Evolutionary conservation across 2,888 invertebrate genomes (phyloP).

Genomic region (Acrobasis consociella): DNA sequence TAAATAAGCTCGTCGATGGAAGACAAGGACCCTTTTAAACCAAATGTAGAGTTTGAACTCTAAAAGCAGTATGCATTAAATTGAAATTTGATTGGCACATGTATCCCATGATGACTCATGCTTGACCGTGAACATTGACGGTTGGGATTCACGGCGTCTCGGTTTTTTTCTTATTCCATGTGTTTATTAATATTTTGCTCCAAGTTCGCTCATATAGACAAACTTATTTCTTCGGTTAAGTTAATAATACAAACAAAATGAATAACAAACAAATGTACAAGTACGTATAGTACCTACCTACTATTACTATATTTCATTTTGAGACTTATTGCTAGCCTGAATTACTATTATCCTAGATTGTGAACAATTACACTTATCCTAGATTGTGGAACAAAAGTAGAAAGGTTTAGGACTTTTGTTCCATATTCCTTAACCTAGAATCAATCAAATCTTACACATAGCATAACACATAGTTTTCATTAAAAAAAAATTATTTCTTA

Average conservation of each 20-base stretch:
- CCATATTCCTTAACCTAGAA: no score
- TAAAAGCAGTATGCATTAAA: neutral
- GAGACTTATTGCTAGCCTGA: no score
- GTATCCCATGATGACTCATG: slow-evolving; percentile 37
- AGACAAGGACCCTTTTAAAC: slow-evolving; percentile 4
- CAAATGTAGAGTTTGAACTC: neutral
- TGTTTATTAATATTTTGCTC: slow-evolving; percentile 4
- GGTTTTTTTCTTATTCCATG: slow-evolving; percentile 28
- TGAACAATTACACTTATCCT: no score
- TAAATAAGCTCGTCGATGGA: slow-evolving; percentile 21
- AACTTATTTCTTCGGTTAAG: neutral
- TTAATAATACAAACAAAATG: no score
- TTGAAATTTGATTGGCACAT: slow-evolving; percentile 2
- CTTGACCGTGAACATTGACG: slow-evolving; percentile 36
- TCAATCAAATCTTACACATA: no score
- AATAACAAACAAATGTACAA: neutral
- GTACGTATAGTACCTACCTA: neutral
- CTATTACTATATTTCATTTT: no score
- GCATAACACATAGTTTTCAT: no score
- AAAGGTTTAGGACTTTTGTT: no score
- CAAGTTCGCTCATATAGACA: neutral
- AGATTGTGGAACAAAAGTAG: no score
- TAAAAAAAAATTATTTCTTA: no score
- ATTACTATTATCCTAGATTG: no score
- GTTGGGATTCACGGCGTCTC: slow-evolving; percentile 38